Base-by-base conservation (phyloP, 2,888 invertebrate genomes). In the Pterobdella sp. region DNA sequence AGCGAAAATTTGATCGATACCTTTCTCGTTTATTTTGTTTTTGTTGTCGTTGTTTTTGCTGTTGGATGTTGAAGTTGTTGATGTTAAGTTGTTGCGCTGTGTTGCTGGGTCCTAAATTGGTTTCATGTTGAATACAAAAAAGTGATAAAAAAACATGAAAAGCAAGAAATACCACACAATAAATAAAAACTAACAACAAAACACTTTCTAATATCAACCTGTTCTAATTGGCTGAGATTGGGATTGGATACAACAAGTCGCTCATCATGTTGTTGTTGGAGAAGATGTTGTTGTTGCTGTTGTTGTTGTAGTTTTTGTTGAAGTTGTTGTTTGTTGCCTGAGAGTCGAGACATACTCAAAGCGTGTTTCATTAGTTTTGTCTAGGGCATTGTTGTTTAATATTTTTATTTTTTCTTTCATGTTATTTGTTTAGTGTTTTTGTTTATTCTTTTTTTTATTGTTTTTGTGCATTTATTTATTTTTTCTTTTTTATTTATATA, bases 331-430 rank as follows among this genome's bases (percentile, higher is more conserved):
- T 68, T 37, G 37, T 68, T 37, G 1, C 1, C 35, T 31, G 31
- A n/a, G 26, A 68, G 22, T 49, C 49, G 34, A 31, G 68, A 68
- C 68, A 68, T 68, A 49, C 68, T 68, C 68, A 68, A 26, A 7
- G 68, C 68, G 68, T 68, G 68, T 7, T 68, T 68, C 68, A 68
- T 68, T 49, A 35, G 60, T 22, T 56, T 56, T 26, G n/a, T 56
- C 60, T 56, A 26, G 18, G 60, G 18, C n/a, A n/a, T n/a, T n/a
- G n/a, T n/a, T n/a, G n/a, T n/a, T n/a, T n/a, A n/a, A n/a, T n/a
- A n/a, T n/a, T n/a, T n/a, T n/a, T n/a, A n/a, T n/a, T n/a, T n/a
- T n/a, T n/a, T n/a, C n/a, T n/a, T n/a, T n/a, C n/a, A n/a, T n/a
- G n/a, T n/a, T n/a, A n/a, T n/a, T n/a, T n/a, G n/a, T n/a, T n/a